Evolutionary conservation across 1,140 invertebrate species (phyloP), one percentile per base, ranked within the genome.

Genomic region (Lordiphosa stackelbergi): DNA sequence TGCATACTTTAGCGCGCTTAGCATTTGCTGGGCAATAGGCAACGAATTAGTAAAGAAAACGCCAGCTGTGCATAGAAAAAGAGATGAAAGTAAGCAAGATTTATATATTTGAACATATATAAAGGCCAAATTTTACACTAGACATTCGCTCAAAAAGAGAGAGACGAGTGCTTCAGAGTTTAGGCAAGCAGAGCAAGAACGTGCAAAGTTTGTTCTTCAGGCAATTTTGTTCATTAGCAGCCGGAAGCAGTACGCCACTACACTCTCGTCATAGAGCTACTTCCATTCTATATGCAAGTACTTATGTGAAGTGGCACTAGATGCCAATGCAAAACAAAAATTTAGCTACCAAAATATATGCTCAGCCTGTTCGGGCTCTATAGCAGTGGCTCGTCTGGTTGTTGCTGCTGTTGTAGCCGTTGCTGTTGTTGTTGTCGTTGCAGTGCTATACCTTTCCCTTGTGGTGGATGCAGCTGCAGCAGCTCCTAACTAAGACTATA

Each of bases 11-110:
- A 52, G 62, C 55, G 70, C 58, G 49, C 47, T 78, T 86, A 85
- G 66, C 75, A 68, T 74, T 77, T 83, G 69, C 69, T 52, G 66
- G 66, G 73, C 81, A 73, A 72, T 53, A 85, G 68, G 62, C 79
- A 86, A 66, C 85, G 69, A 66, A 78, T 65, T 49, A 86, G 79
- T 64, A 64, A 55, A 62, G 73, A 58, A 66, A 86, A 84, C 64
- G 79, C 79, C 85, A 86, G 66, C 85, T 86, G 77, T 78, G 77
- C 61, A 52, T 72, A 56, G 48, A 81, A 81, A 51, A 58, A 81
- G 65, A 73, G 45, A 61, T 47, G 65, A 48, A 58, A 41, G 43
- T 45, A 52, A 41, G 70, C 53, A 35, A 54, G 22, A 55, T 59
- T 48, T 68, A 58, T 19, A 64, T 52, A 16, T 16, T 16, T 16